These are phyloP conservation scores for Geodia barretti DNA, from an alignment of 37 sponge, comb jelly and placozoan genomes.

Conservation along the genomic window DNA sequence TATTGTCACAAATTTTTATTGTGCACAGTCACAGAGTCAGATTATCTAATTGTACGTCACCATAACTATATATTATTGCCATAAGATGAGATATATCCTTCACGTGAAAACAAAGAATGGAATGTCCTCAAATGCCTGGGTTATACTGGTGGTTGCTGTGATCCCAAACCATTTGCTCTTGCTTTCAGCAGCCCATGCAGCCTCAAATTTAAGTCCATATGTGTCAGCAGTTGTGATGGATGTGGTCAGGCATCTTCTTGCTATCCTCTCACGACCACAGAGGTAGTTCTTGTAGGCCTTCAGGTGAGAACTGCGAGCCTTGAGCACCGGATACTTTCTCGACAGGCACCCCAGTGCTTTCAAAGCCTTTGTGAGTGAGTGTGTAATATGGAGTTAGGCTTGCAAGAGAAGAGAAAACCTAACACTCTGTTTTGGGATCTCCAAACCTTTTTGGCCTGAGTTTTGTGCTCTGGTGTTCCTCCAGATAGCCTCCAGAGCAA, in stretches of 20 bases:
- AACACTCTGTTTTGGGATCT: too few species aligned
- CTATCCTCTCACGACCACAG: neutral
- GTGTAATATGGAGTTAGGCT: too few species aligned
- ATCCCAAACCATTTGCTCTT: conserved; percentile 9
- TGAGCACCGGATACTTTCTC: conserved; percentile 23
- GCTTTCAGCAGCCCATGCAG: conserved; percentile 4
- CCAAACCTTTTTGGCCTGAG: conserved; percentile 28
- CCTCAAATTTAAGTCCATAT: conserved; percentile 8
- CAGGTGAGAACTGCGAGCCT: conserved; percentile 25
- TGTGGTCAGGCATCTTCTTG: neutral
- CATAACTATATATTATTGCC: too few species aligned
- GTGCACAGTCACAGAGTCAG: too few species aligned
- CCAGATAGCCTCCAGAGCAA: neutral
- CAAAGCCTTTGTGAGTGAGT: conserved; percentile 6
- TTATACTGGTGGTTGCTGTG: neutral
- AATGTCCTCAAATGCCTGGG: neutral
- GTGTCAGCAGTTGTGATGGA: neutral
- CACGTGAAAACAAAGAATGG: neutral
- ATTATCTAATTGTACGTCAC: too few species aligned
- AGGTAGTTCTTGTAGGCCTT: conserved; percentile 18
- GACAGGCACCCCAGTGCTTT: conserved; percentile 26
- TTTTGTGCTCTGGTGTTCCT: neutral
- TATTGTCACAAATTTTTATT: too few species aligned
- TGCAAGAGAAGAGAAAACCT: too few species aligned
- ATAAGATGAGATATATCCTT: too few species aligned